These are phyloP conservation scores for Sminthurides bifidus DNA, from an alignment of 1,140 invertebrate genomes.

Conservation along the genomic window DNA sequence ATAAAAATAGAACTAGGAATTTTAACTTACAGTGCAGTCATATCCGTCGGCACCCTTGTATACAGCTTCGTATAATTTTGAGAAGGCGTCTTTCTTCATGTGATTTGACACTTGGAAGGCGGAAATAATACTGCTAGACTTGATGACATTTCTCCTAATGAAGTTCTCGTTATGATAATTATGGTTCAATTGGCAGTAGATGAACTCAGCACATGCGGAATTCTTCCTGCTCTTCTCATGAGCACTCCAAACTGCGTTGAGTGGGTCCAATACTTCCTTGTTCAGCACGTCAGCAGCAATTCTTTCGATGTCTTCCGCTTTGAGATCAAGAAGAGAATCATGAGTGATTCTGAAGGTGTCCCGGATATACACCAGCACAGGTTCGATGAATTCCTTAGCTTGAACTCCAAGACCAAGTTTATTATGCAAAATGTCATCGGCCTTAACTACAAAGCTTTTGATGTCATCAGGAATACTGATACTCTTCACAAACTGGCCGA, in stretches of 20 bases:
- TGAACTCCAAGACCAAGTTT: slow-evolving; percentile 24
- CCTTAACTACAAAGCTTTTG: slow-evolving; percentile 22
- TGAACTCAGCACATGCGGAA: slow-evolving; percentile 21
- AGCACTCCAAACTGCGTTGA: slow-evolving; percentile 20
- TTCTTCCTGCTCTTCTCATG: slow-evolving; percentile 24
- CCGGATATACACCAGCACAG: slow-evolving; percentile 21
- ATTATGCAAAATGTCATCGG: slow-evolving; percentile 28
- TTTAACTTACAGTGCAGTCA: slow-evolving; percentile 29
- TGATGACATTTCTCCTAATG: slow-evolving; percentile 28
- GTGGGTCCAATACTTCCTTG: slow-evolving; percentile 27
- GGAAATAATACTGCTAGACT: slow-evolving; percentile 25
- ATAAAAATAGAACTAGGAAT: slow-evolving; percentile 8
- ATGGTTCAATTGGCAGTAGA: slow-evolving; percentile 29
- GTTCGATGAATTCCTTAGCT: slow-evolving; percentile 26
- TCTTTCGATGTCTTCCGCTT: slow-evolving; percentile 22
- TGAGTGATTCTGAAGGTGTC: slow-evolving; percentile 26
- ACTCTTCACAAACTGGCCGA: slow-evolving; percentile 20
- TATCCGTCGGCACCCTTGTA: slow-evolving; percentile 27
- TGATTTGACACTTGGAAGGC: slow-evolving; percentile 26
- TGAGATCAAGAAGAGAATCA: slow-evolving; percentile 25
- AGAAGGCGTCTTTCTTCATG: slow-evolving; percentile 27
- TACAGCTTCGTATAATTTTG: slow-evolving; percentile 19
- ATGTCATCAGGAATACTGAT: slow-evolving; percentile 22
- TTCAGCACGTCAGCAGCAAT: slow-evolving; percentile 28
- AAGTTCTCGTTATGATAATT: slow-evolving; percentile 30